phyloP scores from a whole-genome alignment of 2,113 vertebrate species.

The Galemys pyrenaicus region DNA sequence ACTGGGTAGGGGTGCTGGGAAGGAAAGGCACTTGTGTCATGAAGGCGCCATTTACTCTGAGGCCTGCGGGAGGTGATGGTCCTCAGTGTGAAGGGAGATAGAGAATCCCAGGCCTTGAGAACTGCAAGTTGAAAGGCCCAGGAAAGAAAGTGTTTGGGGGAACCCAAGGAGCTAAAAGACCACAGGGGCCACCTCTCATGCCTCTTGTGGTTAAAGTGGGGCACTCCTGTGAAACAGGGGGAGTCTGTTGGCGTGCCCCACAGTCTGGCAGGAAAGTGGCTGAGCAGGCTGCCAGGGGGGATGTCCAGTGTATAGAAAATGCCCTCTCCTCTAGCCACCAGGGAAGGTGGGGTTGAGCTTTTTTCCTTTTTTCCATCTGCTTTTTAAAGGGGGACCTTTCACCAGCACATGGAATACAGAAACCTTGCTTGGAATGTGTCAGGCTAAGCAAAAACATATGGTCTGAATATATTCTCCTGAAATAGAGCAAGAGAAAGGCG shows the following conservation, averaged over 20 bases:
- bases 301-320: not conserved
- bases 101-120: not conserved
- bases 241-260: not conserved
- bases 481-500: conserved; percentile 71
- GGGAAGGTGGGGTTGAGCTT: not conserved
- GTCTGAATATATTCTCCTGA: conserved; percentile 61
- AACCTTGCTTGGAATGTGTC: conserved; percentile 72
- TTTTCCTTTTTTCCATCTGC: not conserved
- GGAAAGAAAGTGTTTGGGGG: not conserved
- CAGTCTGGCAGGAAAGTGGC: not conserved
- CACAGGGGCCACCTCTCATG: too few species aligned
- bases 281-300: not conserved
- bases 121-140: not conserved
- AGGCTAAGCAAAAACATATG: conserved; percentile 76
- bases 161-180: not conserved
- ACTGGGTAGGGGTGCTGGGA: too few species aligned
- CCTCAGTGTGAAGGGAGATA: accelerated
- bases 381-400: conserved; percentile 45
- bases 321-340: not conserved
- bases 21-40: not conserved
- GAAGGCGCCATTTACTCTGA: not conserved
- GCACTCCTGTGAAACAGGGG: not conserved
- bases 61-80: not conserved
- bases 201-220: not conserved
- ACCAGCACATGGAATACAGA: conserved; percentile 67